Percentiles rank a stretch among this genome's conserved stretches.
phyloP scores from a whole-genome alignment of 2,113 vertebrate species.

The Recurvirostra avosetta region DNA sequence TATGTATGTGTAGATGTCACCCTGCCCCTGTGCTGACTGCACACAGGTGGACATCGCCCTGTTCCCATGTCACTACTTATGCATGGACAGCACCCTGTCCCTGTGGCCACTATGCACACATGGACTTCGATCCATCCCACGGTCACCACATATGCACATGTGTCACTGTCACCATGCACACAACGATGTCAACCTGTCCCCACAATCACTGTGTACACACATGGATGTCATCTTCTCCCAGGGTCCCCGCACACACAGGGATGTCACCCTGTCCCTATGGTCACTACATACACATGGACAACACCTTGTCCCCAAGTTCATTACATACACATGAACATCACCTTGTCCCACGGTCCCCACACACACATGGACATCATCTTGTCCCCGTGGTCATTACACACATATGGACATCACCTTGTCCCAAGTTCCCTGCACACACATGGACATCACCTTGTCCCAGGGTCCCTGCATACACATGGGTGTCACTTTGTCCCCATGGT shows the following conservation, averaged over 20 bases:
- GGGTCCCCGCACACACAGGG: background rate
- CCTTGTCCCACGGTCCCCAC: background rate
- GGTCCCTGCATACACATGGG: accelerated
- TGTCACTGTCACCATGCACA: background rate
- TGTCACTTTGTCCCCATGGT: background rate
- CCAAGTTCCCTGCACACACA: no score
- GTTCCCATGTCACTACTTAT: background rate
- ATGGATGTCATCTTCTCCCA: background rate
- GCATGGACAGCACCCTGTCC: background rate
- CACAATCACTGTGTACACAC: background rate
- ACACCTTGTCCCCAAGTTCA: background rate
- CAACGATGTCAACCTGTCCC: background rate
- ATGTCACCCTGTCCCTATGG: background rate
- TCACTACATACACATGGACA: background rate
- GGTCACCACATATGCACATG: accelerated
- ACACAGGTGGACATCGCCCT: no score
- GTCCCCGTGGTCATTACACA: background rate
- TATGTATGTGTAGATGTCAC: background rate
- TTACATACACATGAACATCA: no score
- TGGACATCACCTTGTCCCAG: background rate
- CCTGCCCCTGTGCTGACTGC: background rate
- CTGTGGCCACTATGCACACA: background rate
- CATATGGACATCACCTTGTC: background rate
- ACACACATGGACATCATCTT: background rate
- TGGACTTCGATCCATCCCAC: background rate